A percentile compares a stretch with the other conserved stretches of the same genome.
phyloP scores from a whole-genome alignment of 2,113 vertebrate genomes.

The Ahaetulla prasina region DNA sequence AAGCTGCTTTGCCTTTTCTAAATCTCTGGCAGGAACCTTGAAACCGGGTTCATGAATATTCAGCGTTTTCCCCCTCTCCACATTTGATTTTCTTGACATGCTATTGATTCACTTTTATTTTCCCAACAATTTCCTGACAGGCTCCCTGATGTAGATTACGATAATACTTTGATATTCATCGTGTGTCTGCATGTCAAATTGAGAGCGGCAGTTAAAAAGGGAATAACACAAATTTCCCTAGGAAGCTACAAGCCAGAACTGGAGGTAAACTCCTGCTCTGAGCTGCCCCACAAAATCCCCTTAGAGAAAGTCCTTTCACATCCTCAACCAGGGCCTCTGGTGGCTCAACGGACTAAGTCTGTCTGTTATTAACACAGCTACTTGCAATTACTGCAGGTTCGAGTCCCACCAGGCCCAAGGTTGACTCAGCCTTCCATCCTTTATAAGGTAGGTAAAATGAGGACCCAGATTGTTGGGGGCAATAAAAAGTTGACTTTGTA shows the following conservation, averaged over 20 bases:
- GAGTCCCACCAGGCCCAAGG: no score
- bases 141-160: conserved; percentile 74
- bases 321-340: no score
- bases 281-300: background rate
- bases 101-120: conserved; percentile 82
- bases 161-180: conserved; percentile 75
- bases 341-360: no score
- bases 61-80: conserved; percentile 59
- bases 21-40: conserved; percentile 68
- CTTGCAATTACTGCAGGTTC: no score
- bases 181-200: conserved; percentile 59
- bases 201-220: conserved; percentile 34
- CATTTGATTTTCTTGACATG: conserved; percentile 69
- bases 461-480: no score
- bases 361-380: no score
- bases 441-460: no score
- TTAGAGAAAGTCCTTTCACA: background rate
- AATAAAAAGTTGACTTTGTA: no score
- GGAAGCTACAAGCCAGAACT: background rate
- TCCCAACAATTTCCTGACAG: conserved; percentile 80
- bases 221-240: background rate
- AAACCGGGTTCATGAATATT: conserved; percentile 78
- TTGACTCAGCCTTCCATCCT: no score
- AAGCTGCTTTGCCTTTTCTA: conserved; percentile 60
- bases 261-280: background rate